Conservation (phyloP, 2,888 invertebrate species). For the Oligia latruncula region DNA sequence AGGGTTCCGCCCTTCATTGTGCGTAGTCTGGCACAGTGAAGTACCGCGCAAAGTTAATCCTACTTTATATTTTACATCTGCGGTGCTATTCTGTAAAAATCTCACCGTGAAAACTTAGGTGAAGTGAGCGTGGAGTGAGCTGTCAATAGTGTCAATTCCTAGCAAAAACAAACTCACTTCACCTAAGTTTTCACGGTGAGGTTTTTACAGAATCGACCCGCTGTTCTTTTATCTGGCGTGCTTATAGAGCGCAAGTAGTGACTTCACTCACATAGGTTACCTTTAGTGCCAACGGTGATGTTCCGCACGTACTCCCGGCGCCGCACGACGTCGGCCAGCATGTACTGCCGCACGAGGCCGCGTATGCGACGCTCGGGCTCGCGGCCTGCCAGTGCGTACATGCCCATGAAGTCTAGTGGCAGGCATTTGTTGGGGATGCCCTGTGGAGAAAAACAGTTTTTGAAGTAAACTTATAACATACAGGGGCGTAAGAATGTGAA, state of each 20-base stretch:
- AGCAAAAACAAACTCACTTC: too few relatives aligned
- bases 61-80: too few relatives aligned
- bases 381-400: conserved; percentile 97
- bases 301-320: conserved; percentile 97
- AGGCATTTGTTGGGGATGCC: conserved; percentile 97
- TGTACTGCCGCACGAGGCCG: conserved; percentile 93
- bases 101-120: too few relatives aligned
- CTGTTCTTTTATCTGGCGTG: neutral
- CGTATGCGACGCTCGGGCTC: conserved; percentile 95
- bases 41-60: too few relatives aligned
- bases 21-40: too few relatives aligned
- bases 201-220: too few relatives aligned
- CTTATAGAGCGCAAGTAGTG: neutral
- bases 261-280: conserved; percentile 67
- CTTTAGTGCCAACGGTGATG: conserved; percentile 92
- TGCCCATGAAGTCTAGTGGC: conserved; percentile 99
- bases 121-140: too few relatives aligned
- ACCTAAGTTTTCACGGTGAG: too few relatives aligned
- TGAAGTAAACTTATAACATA: too few relatives aligned
- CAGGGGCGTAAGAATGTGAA: neutral
- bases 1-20: neutral
- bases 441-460: conserved; percentile 73
- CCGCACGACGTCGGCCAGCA: conserved; percentile 96
- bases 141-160: too few relatives aligned
- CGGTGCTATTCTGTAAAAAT: too few relatives aligned